Conservation (phyloP, 1,140 invertebrate species). For the Fragariocoptes setiger region DNA sequence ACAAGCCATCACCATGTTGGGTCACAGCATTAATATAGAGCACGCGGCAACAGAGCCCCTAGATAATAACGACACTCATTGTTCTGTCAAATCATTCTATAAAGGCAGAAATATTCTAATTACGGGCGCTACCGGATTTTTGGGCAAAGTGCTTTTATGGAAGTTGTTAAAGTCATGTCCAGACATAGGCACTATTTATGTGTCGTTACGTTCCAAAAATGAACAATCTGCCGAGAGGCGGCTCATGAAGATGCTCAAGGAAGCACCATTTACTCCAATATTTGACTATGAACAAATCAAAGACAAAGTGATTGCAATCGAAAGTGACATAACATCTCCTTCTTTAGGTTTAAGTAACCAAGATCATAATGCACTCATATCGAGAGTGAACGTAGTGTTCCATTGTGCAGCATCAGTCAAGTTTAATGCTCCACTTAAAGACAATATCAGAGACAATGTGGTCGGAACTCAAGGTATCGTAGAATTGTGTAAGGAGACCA, state of each 20-base stretch:
- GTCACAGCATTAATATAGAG: no score
- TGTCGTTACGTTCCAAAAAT: conserved; percentile 18
- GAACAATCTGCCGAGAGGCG: conserved; percentile 13
- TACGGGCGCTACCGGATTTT: conserved; percentile 29
- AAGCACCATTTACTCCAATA: no score
- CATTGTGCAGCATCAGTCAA: conserved; percentile 94
- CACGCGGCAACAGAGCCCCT: no score
- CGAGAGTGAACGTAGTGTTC: conserved; percentile 61
- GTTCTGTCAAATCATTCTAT: no score
- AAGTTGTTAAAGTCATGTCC: conserved; percentile 20
- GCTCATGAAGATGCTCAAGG: conserved; percentile 13
- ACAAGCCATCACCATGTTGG: no score
- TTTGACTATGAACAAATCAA: no score
- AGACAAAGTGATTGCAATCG: conserved; percentile 58
- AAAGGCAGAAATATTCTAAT: conserved; percentile 31
- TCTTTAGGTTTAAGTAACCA: conserved; percentile 46
- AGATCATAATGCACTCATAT: conserved; percentile 33
- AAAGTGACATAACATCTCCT: conserved; percentile 59
- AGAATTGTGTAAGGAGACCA: conserved; percentile 10
- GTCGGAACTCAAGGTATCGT: conserved; percentile 49
- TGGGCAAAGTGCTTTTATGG: conserved; percentile 32
- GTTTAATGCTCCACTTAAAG: conserved; percentile 77
- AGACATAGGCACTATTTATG: conserved; percentile 16
- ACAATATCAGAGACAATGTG: conserved; percentile 48
- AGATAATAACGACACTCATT: no score